Conservation (phyloP, 1,140 invertebrate species). For the Calycopis cecrops region DNA sequence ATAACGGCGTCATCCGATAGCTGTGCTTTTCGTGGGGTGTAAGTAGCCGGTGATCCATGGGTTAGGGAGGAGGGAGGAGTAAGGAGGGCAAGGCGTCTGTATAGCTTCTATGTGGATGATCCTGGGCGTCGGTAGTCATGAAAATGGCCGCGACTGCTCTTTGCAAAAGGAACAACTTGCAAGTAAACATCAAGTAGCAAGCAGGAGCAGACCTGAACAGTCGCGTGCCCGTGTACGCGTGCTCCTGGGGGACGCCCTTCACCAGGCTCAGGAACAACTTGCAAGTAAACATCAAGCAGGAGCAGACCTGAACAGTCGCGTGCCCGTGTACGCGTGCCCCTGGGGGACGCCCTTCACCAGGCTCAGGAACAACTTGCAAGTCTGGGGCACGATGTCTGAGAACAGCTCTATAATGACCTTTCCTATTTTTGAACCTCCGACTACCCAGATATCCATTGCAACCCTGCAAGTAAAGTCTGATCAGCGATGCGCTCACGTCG, state of each 20-base stretch:
- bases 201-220: constrained; percentile 45
- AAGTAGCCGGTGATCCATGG: too few species aligned
- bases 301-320: constrained; percentile 53
- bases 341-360: constrained; percentile 43
- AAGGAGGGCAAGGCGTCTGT: too few species aligned
- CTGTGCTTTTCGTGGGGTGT: too few species aligned
- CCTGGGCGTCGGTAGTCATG: too few species aligned
- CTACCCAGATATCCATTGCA: constrained; percentile 56
- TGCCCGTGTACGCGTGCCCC: constrained; percentile 55
- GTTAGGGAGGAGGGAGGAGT: too few species aligned
- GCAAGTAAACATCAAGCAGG: not conserved
- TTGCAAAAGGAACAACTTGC: too few species aligned
- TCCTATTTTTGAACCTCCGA: constrained; percentile 55
- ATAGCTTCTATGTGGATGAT: too few species aligned
- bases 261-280: constrained; percentile 29
- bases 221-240: constrained; percentile 52
- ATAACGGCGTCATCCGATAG: too few species aligned
- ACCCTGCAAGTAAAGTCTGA: constrained; percentile 38
- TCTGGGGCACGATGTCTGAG: constrained; percentile 48
- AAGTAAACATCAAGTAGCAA: too few species aligned
- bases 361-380: constrained; percentile 51
- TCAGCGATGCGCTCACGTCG: too few species aligned
- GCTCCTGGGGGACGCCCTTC: constrained; percentile 41
- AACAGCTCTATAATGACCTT: constrained; percentile 52
- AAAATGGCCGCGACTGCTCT: too few species aligned